Base-by-base conservation (phyloP, 2,888 invertebrate genomes). In the Limnephilus auricula region DNA sequence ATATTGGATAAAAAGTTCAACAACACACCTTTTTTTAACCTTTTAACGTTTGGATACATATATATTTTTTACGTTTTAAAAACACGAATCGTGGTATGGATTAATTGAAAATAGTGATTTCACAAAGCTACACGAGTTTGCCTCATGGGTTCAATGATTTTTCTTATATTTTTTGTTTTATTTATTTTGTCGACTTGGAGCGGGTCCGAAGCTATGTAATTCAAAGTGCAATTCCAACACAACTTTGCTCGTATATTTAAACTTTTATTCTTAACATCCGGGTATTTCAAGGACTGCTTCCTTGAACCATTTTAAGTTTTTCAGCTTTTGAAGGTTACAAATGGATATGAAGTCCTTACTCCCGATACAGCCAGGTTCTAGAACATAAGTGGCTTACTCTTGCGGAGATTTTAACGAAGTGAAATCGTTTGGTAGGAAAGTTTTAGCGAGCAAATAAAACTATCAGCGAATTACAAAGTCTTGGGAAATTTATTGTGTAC, bases 211-310 rank as follows among this genome's bases (percentile, higher is more conserved):
- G 86, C 12, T 87, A 15, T 45, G 45, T 45, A 91, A 90, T 88
- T 92, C 91, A 79, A 90, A 91, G 90, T 92, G 92, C 91, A 92
- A 90, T 85, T 83, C 88, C 89, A 50, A 90, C 85, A 89, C 79
- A 92, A 92, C 91, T 92, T 92, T 85, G 37, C 87, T 82, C 91
- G 89, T 92, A 92, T 89, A 90, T 92, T 91, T 90, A 50, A 92
- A 91, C 84, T 92, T 91, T 90, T 87, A 82, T 82, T 84, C 90
- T 87, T 88, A 45, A 80, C 89, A 32, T 65, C 82, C 82, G 85
- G 86, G 84, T 89, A 90, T 89, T 90, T 91, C 89, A 91, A 90
- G 89, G 90, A 89, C 82, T 86, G 83, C 89, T 90, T 91, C 90
- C 87, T 45, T 89, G 90, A 79, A 31, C 50, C 37, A 79, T 87